A percentile compares a stretch with the other conserved stretches of the same genome.
These are phyloP conservation scores for Lerista edwardsae DNA, from an alignment of 2,797 vertebrate genomes.

Conservation along the genomic window DNA sequence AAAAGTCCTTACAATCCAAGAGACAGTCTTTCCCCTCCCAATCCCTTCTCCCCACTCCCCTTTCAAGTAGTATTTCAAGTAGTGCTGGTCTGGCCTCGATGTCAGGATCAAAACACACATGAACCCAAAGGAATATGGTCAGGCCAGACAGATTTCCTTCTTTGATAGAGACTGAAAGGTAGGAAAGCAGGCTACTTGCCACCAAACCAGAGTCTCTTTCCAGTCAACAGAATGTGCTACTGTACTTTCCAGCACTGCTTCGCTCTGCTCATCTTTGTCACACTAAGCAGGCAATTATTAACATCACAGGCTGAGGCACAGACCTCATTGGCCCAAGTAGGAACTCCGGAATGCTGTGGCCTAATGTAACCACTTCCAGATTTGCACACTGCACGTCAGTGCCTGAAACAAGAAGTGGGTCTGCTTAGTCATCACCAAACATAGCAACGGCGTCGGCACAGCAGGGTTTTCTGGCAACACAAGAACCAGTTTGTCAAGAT, in stretches of 20 bases:
- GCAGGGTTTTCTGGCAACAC: constrained; percentile 2
- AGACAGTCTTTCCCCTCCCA: background rate
- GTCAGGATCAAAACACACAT: fast-evolving
- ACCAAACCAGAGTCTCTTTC: background rate
- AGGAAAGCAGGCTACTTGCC: background rate
- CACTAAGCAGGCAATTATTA: background rate
- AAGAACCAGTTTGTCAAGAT: constrained; percentile 62
- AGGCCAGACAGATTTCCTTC: background rate
- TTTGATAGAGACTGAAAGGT: background rate
- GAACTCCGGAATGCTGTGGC: constrained; percentile 52
- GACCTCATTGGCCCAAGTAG: constrained; percentile 29
- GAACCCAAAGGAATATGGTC: fast-evolving
- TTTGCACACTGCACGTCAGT: constrained; percentile 66
- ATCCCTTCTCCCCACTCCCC: fast-evolving
- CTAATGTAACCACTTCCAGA: constrained; percentile 60
- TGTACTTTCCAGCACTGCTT: background rate
- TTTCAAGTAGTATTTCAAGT: fast-evolving
- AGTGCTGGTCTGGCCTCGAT: background rate
- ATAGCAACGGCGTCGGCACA: constrained; percentile 75
- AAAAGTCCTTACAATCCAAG: background rate
- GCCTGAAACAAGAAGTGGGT: constrained; percentile 61
- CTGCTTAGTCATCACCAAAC: constrained; percentile 57
- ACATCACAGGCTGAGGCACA: constrained; percentile 13
- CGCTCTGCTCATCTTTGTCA: fast-evolving
- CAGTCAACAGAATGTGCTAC: fast-evolving